Conservation (phyloP, 1,140 invertebrate genomes). For the Teleogryllus occipitalis region DNA sequence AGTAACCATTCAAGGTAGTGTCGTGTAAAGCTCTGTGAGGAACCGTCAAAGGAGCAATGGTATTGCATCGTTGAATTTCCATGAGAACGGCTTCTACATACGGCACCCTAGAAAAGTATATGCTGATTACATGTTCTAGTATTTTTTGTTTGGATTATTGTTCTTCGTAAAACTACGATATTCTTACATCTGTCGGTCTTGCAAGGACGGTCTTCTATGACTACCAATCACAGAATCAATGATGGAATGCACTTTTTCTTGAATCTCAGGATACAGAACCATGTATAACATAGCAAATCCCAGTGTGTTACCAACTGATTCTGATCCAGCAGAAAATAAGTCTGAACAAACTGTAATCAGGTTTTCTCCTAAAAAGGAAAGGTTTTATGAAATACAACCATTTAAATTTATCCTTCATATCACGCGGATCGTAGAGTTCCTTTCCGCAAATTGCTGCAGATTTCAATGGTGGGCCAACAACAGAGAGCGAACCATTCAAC, state of each 20-base stretch:
- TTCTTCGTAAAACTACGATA: neutral
- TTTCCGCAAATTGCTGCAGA: no score
- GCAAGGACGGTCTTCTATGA: conserved; percentile 43
- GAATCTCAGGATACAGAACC: conserved; percentile 53
- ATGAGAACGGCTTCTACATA: conserved; percentile 30
- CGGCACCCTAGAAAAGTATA: conserved; percentile 23
- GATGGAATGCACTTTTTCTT: conserved; percentile 55
- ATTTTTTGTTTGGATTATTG: no score
- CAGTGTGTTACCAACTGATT: conserved; percentile 58
- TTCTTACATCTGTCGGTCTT: conserved; percentile 40
- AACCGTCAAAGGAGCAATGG: conserved; percentile 23
- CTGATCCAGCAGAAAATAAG: conserved; percentile 59
- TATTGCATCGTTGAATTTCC: conserved; percentile 25
- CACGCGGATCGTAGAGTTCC: no score
- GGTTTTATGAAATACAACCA: no score
- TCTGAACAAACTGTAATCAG: conserved; percentile 56
- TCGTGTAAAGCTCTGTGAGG: conserved; percentile 21
- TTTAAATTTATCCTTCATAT: no score
- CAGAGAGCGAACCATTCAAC: no score
- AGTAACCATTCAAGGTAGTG: conserved; percentile 26
- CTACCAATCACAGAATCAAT: conserved; percentile 55
- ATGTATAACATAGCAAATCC: conserved; percentile 54
- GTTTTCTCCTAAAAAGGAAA: conserved; percentile 46
- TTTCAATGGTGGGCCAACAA: no score
- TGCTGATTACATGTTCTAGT: conserved; percentile 13